A percentile compares a stretch with the other conserved stretches of the same genome.
Evolutionary conservation across 2,888 invertebrate genomes (phyloP).

Genomic region (Parnassius mnemosyne): DNA sequence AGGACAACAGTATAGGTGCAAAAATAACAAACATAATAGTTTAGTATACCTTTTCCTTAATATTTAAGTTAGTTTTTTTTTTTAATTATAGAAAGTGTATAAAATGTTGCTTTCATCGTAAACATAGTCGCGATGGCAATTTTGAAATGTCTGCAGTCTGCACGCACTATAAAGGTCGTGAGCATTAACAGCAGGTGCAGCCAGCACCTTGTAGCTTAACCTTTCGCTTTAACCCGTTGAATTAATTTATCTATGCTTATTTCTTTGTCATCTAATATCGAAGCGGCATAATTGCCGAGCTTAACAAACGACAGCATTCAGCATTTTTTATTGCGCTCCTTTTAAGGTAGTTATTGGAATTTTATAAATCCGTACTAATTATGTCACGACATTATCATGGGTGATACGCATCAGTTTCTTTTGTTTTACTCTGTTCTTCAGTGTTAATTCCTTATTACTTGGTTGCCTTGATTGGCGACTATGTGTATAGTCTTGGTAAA

Average conservation of each 20-base stretch:
- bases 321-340: constrained; percentile 28
- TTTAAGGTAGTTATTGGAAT: constrained; percentile 56
- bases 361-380: constrained; percentile 34
- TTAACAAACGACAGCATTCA: constrained; percentile 23
- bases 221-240: constrained; percentile 63
- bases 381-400: background rate
- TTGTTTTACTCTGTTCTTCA: too few species aligned
- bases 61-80: background rate
- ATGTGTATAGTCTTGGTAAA: too few species aligned
- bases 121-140: constrained; percentile 13
- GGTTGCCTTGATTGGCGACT: too few species aligned
- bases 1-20: background rate
- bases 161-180: constrained; percentile 41
- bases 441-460: too few species aligned
- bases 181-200: constrained; percentile 55
- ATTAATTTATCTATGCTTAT: constrained; percentile 60
- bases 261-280: constrained; percentile 37
- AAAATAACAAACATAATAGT: too few species aligned
- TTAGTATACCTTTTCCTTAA: too few species aligned
- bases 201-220: constrained; percentile 63
- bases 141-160: constrained; percentile 11
- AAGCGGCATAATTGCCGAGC: constrained; percentile 21
- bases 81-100: background rate
- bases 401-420: too few species aligned
- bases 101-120: background rate